Base-by-base conservation (phyloP, 1,140 invertebrate genomes). In the Acromyrmex heyeri region DNA sequence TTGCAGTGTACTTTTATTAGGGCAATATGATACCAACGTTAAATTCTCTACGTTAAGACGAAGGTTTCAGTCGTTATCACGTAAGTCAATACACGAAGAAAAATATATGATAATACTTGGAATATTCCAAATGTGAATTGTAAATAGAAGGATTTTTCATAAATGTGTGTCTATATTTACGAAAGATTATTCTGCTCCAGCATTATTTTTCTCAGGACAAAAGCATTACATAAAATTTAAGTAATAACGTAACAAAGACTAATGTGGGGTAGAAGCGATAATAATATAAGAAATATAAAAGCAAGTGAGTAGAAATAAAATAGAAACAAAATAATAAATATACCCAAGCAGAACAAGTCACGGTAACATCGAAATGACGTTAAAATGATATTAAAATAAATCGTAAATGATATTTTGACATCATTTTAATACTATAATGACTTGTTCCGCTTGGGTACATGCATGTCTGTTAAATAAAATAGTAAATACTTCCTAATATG, bases 141-240 rank as follows among this genome's bases (percentile, higher is more conserved):
- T 10, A 59, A 65, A 78, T 18, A 50, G 16, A 62, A 27, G 18
- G 3, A 78, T 78, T 48, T 81, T 24, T 55, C 44, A 69, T 53
- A 53, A 79, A 67, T 34, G n/a, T 69, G 34, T 38, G 34, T 38
- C 21, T 18, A 12, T 16, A 16, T 44, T 38, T 75, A n/a, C 21
- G 4, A 38, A 75, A 75, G 53, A 38, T 59, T 75, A 34, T 38
- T 21, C 18, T n/a, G 3, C 16, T 59, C 27, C 3, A 1, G 30
- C 1, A 34, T 21, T 24, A 59, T 75, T 16, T 21, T 21, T 14
- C 53, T 59, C 18, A 38, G 12, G 34, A 16, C 6, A n/a, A 59
- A 75, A 34, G 27, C 18, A 38, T 34, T 57, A 55, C 21, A 24
- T 59, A 75, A 75, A 21, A 12, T 73, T 38, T 14, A 10, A 69